These are phyloP conservation scores for Acrobasis repandana DNA, from an alignment of 2,888 invertebrate species.

Conservation along the genomic window DNA sequence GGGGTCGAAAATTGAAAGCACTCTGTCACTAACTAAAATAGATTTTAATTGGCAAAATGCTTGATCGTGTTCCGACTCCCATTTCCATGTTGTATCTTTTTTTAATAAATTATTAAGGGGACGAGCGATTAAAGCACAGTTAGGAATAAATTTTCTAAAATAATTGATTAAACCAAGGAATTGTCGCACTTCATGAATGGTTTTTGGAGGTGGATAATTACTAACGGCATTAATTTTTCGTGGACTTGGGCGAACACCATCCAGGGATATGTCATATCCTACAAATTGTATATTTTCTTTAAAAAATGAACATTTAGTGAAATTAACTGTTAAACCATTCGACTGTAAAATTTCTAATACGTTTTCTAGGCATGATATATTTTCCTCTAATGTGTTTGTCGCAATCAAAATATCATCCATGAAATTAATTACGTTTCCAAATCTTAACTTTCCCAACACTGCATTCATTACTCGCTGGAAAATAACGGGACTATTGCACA, in stretches of 20 bases:
- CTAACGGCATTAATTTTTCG: too few relatives aligned
- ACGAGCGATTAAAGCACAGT: not conserved
- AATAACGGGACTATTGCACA: conserved; percentile 29
- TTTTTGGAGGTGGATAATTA: too few relatives aligned
- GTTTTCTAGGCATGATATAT: not conserved
- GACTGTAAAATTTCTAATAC: conserved; percentile 24
- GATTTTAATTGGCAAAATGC: conserved; percentile 11
- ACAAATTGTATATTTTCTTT: conserved; percentile 7
- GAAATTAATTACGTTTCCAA: conserved; percentile 23
- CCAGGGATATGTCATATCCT: too few relatives aligned
- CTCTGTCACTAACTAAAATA: conserved; percentile 18
- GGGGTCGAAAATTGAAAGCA: conserved; percentile 24
- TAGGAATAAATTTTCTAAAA: not conserved
- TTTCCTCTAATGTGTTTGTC: not conserved
- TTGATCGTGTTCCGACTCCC: not conserved
- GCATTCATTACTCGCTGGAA: conserved; percentile 33
- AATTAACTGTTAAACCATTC: conserved; percentile 25
- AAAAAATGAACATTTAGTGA: conserved; percentile 28
- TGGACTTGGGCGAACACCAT: too few relatives aligned
- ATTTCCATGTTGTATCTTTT: conserved; percentile 20
- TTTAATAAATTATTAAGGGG: conserved; percentile 19
- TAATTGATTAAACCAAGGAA: too few relatives aligned
- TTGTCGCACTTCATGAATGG: too few relatives aligned
- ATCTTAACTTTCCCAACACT: conserved; percentile 24
- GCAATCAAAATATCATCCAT: conserved; percentile 26